Base-by-base conservation (phyloP, 2,113 vertebrate genomes). In the Pterocles gutturalis region DNA sequence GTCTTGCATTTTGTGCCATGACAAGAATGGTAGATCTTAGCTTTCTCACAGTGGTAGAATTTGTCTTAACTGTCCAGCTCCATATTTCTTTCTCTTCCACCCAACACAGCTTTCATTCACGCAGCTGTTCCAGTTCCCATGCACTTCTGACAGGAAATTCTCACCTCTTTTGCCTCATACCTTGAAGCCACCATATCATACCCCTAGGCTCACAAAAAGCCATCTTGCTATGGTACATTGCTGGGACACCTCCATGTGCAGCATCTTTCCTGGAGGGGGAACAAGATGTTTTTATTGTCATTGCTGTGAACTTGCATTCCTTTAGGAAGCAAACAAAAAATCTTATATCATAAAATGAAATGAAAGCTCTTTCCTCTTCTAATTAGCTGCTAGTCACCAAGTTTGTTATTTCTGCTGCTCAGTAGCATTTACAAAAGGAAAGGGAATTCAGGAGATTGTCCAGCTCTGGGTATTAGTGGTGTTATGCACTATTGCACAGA, bases 1-100 rank as follows among this genome's bases (percentile, higher is more conserved):
- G 78, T 90, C 54, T 79, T 79, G 18, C 75, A 49, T 96, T 90
- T 95, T 80, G 19, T 78, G 57, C 94, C 34, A 11, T 78, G 78
- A 69, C 33, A 87, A 34, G 36, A 89, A 48, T 58, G 71, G 13
- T 11, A 67, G 33, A 58, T 66, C 10, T 79, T 65, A n/a, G 9
- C 58, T 87, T 48, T 73, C 53, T 81, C 11, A 5, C 9, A n/a
- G 9, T 22, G 36, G 29, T 38, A 55, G 85, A 65, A 81, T 75
- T 66, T 72, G 26, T 36, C 18, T 38, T 64, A 45, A 31, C 55
- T 33, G 88, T 58, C 22, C n/a, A 36, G 34, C 33, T 55, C 25
- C 13, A 2, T 31, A 6, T 61, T 21, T 61, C 24, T 77, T 92
- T 85, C 22, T 75, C 9, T 84, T 82, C 18, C 65, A 21, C 87